Evolutionary conservation across 2,888 invertebrate genomes (phyloP).

Genomic region (Linnaemya vulpina): DNA sequence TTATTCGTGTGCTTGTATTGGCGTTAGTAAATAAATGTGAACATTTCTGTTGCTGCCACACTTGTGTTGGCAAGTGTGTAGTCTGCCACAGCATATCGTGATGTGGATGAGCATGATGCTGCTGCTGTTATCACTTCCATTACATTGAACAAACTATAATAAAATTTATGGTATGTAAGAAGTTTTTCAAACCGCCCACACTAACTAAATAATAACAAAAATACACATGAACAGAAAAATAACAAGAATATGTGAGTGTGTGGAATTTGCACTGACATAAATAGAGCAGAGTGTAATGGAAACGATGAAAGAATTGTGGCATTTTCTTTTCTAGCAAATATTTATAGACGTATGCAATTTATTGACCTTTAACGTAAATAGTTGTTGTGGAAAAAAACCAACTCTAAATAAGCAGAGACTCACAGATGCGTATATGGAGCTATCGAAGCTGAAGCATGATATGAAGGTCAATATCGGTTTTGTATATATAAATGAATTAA

Average conservation of each 20-base stretch:
- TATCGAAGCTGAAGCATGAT: no score
- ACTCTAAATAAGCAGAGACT: no score
- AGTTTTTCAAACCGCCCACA: slow-evolving; percentile 31
- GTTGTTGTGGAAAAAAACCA: no score
- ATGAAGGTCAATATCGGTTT: no score
- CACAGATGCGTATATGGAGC: no score
- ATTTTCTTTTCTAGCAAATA: neutral
- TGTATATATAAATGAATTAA: no score
- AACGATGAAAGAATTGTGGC: no score
- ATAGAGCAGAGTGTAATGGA: neutral
- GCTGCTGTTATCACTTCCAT: slow-evolving; percentile 66
- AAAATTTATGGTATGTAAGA: slow-evolving; percentile 38
- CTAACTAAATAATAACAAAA: slow-evolving; percentile 1
- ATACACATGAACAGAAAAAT: slow-evolving; percentile 7
- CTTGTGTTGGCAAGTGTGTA: neutral
- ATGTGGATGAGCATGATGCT: slow-evolving; percentile 51
- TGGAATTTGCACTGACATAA: neutral
- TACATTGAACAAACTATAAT: slow-evolving; percentile 61
- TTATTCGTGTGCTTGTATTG: neutral
- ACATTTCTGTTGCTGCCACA: neutral
- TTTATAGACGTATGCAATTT: neutral
- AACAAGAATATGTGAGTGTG: slow-evolving; percentile 17
- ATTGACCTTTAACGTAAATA: no score
- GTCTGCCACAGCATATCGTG: slow-evolving; percentile 4
- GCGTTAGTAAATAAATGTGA: neutral